Percentiles rank a stretch among this genome's conserved stretches.
These are phyloP conservation scores for Channa maculata DNA, from an alignment of 2,113 vertebrate species.

Conservation along the genomic window DNA sequence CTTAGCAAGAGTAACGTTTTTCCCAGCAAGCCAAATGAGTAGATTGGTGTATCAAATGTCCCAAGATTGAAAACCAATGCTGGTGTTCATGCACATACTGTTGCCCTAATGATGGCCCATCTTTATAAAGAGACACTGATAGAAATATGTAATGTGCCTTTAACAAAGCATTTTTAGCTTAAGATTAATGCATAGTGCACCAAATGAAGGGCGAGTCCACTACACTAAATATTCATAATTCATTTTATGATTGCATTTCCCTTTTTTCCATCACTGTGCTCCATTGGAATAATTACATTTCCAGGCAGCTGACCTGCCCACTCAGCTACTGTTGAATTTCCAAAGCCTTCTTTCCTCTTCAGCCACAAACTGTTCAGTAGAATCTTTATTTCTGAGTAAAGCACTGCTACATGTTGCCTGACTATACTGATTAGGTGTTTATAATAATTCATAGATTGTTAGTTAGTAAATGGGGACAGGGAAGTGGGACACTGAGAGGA, in stretches of 20 bases:
- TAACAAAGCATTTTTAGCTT: not conserved
- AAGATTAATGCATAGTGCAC: slow-evolving; percentile 29
- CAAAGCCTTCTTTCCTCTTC: not conserved
- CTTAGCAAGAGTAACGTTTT: slow-evolving; percentile 35
- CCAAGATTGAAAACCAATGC: not conserved
- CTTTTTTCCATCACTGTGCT: slow-evolving; percentile 20
- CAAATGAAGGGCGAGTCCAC: not conserved
- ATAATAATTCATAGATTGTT: too few relatives aligned
- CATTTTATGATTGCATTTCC: not conserved
- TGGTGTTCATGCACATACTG: slow-evolving; percentile 5
- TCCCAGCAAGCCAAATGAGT: not conserved
- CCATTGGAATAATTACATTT: slow-evolving; percentile 9
- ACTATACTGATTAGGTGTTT: too few relatives aligned
- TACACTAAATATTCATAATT: not conserved
- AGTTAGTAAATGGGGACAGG: too few relatives aligned
- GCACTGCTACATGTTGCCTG: not conserved
- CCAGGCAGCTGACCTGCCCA: not conserved
- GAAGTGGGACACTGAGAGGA: too few relatives aligned
- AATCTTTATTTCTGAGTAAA: not conserved
- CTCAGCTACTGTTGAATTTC: not conserved
- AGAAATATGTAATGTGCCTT: not conserved
- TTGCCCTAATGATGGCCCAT: not conserved
- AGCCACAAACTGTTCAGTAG: too few relatives aligned
- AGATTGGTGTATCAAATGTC: slow-evolving; percentile 15
- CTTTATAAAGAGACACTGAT: not conserved